Base-by-base conservation (phyloP, 2,888 invertebrate genomes). In the Helleia helle region DNA sequence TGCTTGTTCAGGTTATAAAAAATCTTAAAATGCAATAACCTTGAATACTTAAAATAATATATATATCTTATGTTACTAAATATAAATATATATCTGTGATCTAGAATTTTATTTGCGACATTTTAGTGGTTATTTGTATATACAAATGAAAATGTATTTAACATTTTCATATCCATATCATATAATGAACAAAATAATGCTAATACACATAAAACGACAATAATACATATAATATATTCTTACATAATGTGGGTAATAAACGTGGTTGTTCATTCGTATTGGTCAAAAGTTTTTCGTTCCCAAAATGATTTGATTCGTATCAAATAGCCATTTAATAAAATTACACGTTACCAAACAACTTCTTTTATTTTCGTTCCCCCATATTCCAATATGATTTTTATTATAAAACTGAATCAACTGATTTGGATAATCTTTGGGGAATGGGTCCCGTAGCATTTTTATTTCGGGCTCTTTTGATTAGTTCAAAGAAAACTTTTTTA, bases 291-390 rank as follows among this genome's bases (percentile, higher is more conserved):
- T 63, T 72, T 74, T 75, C 67, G 69, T 74, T 71, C 62, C 62
- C 56, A 69, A 72, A 74, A 69, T 68, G 62, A 67, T 70, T 71
- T 69, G 75, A 76, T 76, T 72, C 71, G 70, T 75, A 80, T 83
- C 79, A 69, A 74, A 81, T 73, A 71, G 76, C 68, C 73, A 75
- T 83, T 80, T 73, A 71, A 70, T 59, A 71, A 83, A 81, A 83
- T 83, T 83, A 81, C 64, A 83, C 54, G 79, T 74, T 80, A 65
- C 69, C 62, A 58, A 70, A 67, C 65, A 59, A 67, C 70, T 73
- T 73, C 66, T 60, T 76, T 80, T 79, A 73, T 80, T 80, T 79
- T 77, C 62, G 65, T 71, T 75, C 73, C 67, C 63, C 62, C 62
- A 65, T 65, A 74, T 74, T 70, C 70, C 64, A 71, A 71, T 73